Base-by-base conservation (phyloP, 2,113 vertebrate genomes). In the Accipiter cooperii region DNA sequence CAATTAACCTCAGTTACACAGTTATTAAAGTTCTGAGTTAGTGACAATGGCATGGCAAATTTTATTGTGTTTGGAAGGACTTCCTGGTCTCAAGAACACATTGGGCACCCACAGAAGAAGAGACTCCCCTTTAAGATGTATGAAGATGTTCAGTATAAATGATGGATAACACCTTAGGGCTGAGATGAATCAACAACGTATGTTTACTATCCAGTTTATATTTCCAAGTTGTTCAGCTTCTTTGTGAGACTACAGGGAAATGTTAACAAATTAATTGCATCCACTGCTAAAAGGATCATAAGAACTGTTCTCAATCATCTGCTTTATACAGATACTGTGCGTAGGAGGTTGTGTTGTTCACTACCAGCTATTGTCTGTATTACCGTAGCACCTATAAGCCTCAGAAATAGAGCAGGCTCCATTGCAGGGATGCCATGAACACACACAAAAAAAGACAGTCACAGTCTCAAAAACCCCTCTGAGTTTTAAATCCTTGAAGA, bases 241-340 rank as follows among this genome's bases (percentile, higher is more conserved):
- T 92, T 77, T 60, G 87, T 88, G 71, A 88, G 90, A 69, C 87
- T 91, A 46, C 0, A 2, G 79, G 90, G 84, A 94, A 95, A 93
- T 73, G 64, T 64, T 87, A 89, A 74, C 69, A 92, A 93, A 87
- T 87, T 89, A 91, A 91, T 85, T 87, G 34, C 74, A 96, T 92
- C 61, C 73, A 71, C 51, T 68, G 33, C 73, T 92, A 64, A 95
- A 94, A 93, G 44, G 47, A 78, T 85, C 21, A 13, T 76, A 79
- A 79, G 69, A 82, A 55, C 44, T 69, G 24, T 55, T 93, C 73
- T 94, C 90, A 86, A 25, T 95, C 83, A 75, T 64, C 51, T 87
- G 47, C 25, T 84, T 93, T 73, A 66, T 33, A 68, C 21, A 71
- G 68, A 44, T 54, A 71, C 0, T 54, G 18, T 46, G 40, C 0